Conservation (phyloP, 2,888 invertebrate species). For the Idaea aversata region DNA sequence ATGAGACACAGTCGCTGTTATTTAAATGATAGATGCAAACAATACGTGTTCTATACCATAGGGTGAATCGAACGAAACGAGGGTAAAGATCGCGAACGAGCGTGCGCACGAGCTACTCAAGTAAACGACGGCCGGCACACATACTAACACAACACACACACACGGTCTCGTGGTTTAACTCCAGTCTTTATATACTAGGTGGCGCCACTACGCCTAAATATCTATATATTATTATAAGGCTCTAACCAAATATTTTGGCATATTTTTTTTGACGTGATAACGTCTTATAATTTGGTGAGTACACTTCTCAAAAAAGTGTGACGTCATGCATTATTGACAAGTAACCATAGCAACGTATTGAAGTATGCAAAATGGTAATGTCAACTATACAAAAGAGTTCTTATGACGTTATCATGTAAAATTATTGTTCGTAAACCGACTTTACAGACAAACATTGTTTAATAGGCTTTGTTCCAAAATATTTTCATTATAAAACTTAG, state of each 20-base stretch:
- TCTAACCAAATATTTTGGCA: background rate
- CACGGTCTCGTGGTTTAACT: slow-evolving; percentile 64
- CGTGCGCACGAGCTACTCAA: slow-evolving; percentile 97
- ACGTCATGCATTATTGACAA: no score
- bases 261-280: no score
- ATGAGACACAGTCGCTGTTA: slow-evolving; percentile 50
- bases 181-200: background rate
- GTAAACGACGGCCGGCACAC: slow-evolving; percentile 80
- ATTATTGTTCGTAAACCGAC: no score
- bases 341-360: no score
- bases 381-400: no score
- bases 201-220: background rate
- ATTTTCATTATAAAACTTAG: background rate
- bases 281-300: no score
- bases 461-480: background rate
- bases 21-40: slow-evolving; percentile 49
- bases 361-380: no score
- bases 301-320: no score
- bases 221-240: no score
- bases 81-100: slow-evolving; percentile 98
- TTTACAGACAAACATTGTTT: no score
- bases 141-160: slow-evolving; percentile 46
- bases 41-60: slow-evolving; percentile 66
- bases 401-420: no score
- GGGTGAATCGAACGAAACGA: slow-evolving; percentile 95